phyloP scores from a whole-genome alignment of 2,113 vertebrate species.

The Passer montanus region DNA sequence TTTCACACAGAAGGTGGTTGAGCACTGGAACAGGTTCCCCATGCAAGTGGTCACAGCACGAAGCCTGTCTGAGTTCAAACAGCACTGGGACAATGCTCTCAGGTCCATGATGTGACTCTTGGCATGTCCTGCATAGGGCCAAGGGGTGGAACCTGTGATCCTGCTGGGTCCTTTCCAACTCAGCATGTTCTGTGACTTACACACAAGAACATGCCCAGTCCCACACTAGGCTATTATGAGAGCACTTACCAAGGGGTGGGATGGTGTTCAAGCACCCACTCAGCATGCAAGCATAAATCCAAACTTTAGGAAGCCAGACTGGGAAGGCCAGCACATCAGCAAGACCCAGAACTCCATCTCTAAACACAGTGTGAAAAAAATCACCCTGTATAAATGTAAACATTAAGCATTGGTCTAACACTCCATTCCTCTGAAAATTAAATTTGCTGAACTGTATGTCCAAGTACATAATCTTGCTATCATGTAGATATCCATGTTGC shows the following conservation, averaged over 20 bases:
- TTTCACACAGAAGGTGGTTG: not conserved
- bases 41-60: not conserved
- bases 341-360: not conserved
- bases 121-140: not conserved
- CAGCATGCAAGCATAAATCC: not conserved
- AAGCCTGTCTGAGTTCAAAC: not conserved
- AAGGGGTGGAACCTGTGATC: not conserved
- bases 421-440: not conserved
- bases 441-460: not conserved
- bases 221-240: rapidly evolving
- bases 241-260: not conserved
- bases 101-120: no score
- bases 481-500: rapidly evolving
- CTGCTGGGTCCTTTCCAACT: not conserved
- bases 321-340: not conserved
- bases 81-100: not conserved
- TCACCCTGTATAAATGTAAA: not conserved
- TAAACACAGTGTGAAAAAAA: not conserved
- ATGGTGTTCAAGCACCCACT: not conserved
- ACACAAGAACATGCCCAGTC: not conserved
- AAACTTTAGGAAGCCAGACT: not conserved
- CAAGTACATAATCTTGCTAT: no score
- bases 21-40: not conserved
- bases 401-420: not conserved
- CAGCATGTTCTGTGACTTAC: not conserved